Evolutionary conservation across 1,140 invertebrate species (phyloP), one percentile per base, ranked within the genome.

Genomic region (Intoshia linei): DNA sequence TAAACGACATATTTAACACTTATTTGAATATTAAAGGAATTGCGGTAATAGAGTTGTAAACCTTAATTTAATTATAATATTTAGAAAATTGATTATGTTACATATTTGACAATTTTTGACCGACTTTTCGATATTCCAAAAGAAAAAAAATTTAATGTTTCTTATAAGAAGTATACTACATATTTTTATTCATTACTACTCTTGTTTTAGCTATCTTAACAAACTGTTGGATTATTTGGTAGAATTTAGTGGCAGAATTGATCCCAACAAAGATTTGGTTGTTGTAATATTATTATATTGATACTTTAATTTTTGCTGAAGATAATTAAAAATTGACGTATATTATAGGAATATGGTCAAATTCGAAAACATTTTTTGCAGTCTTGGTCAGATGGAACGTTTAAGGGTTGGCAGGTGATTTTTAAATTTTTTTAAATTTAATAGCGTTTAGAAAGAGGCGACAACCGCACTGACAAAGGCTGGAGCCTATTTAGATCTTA

Each of bases 1-100:
- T 98, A n/a, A 81, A 95, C 55, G 73, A 83, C 55, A 78, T 78
- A 50, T 92, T 79, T 58, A 75, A 79, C 47, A 77, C 74, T 48
- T 98, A 74, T 50, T 70, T 93, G 4, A 95, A 98, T 54, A 62
- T 98, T 11, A 92, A 95, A 59, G 83, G 79, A 21, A 71, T 92
- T 42, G 77, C 84, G 61, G 71, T 72, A 60, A 59, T 47, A 40
- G 5, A 6, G 18, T 39, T 24, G 7, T 4, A 15, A 3, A 37
- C 3, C 13, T 23, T 34, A 35, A 34, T 20, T 39, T 21, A 20
- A 13, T 5, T 36, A 29, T 25, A 31, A 48, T 44, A 66, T 68
- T 43, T 57, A 74, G 66, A 84, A 77, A 66, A 67, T 81, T 15
- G 84, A 95, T 56, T 98, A 98, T 51, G 77, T 93, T 18, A 73